phyloP scores from a whole-genome alignment of 2,888 invertebrate genomes.

The Elysia crispata region DNA sequence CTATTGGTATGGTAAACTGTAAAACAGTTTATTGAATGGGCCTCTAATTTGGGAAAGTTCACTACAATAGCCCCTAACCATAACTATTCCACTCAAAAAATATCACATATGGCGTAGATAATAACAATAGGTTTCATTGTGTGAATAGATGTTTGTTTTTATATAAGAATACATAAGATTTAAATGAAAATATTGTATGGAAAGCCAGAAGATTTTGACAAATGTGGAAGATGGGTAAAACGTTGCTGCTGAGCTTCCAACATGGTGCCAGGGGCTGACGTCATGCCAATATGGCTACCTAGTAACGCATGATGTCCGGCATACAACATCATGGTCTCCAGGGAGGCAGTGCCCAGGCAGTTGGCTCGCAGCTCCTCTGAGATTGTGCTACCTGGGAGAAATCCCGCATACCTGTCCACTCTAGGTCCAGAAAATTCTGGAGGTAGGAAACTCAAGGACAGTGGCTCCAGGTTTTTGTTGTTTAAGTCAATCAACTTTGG shows the following conservation, averaged over 20 bases:
- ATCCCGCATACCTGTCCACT: background rate
- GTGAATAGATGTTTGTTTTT: no score
- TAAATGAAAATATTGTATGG: slow-evolving; percentile 37
- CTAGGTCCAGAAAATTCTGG: background rate
- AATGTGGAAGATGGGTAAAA: background rate
- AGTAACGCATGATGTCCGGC: slow-evolving; percentile 22
- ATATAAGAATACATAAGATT: background rate
- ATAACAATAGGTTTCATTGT: no score
- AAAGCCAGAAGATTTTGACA: slow-evolving; percentile 6
- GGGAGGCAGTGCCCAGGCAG: slow-evolving; percentile 20
- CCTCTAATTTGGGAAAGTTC: no score
- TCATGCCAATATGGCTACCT: slow-evolving; percentile 1
- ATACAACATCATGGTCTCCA: slow-evolving; percentile 45
- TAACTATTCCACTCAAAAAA: no score
- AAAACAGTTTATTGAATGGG: no score
- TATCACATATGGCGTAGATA: no score
- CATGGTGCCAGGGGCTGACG: background rate
- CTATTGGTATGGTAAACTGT: no score
- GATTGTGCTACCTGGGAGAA: background rate
- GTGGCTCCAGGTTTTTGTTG: slow-evolving; percentile 59
- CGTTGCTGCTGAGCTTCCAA: background rate
- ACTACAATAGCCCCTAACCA: no score
- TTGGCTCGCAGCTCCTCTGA: background rate
- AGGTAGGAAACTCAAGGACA: slow-evolving; percentile 61
- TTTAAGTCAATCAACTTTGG: slow-evolving; percentile 73